Base-by-base conservation (phyloP, 2,888 invertebrate genomes). In the Rhamphomyia laevipes region DNA sequence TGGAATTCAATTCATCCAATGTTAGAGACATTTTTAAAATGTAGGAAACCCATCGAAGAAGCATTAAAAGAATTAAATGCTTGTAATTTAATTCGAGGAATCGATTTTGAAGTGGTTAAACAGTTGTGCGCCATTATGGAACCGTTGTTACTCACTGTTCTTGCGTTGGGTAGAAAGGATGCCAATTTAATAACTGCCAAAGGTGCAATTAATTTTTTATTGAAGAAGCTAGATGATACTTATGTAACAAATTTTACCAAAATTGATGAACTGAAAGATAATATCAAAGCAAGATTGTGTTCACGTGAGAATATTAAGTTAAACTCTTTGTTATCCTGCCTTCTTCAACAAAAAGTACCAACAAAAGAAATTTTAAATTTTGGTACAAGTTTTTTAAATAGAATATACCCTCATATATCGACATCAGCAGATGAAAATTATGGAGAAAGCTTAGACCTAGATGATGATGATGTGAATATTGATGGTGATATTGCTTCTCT, bases 301-400 rank as follows among this genome's bases (percentile, higher is more conserved):
- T n/a, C n/a, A n/a, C n/a, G n/a, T n/a, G n/a, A n/a, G n/a, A n/a
- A n/a, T n/a, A n/a, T n/a, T n/a, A n/a, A n/a, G n/a, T n/a, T n/a
- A n/a, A n/a, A n/a, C n/a, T n/a, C n/a, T n/a, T n/a, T n/a, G n/a
- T n/a, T n/a, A n/a, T n/a, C n/a, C n/a, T n/a, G n/a, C n/a, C n/a
- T n/a, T n/a, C n/a, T n/a, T 35, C 17, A 31, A 21, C 44, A 44
- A 44, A 44, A 31, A 31, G 5, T 44, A 44, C 44, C 44, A 44
- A 44, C 30, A 16, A 44, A 15, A 31, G 31, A n/a, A 31, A 31
- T 31, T 31, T 43, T 43, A 43, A 43, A 16, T 21, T 21, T 43
- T 23, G 43, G 23, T 43, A 13, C 43, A 23, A 23, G 23, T 23
- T n/a, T 43, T 10, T 43, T 43, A 18, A 43, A 43, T 23, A 43